Percentiles rank a stretch among this genome's conserved stretches.
Conservation (phyloP, 2,113 vertebrate species). For the Thomomys bottae region DNA sequence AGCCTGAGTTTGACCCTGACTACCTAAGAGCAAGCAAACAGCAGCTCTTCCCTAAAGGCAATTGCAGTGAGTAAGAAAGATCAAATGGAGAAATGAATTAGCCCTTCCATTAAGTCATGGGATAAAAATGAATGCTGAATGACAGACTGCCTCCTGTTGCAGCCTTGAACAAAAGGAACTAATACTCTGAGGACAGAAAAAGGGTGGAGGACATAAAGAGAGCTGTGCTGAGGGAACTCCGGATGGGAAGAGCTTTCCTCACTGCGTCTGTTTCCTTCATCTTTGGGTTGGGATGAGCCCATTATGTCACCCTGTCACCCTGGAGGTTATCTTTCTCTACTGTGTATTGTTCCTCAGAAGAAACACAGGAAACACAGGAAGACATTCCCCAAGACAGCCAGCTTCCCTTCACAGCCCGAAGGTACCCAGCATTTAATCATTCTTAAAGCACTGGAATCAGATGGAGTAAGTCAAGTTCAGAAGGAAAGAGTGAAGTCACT, state of each 20-base stretch:
- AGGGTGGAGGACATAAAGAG: neutral
- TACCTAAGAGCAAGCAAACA: neutral
- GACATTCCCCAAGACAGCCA: conserved; percentile 35
- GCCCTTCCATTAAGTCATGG: conserved; percentile 28
- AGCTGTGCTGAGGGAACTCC: neutral
- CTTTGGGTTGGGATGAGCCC: neutral
- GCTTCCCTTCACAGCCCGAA: conserved; percentile 40
- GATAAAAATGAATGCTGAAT: conserved; percentile 22
- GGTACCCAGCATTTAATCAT: neutral
- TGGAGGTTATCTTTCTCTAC: conserved; percentile 57
- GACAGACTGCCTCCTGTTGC: conserved; percentile 8
- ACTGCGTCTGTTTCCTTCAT: conserved; percentile 25
- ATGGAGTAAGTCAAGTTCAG: neutral
- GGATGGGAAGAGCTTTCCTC: neutral
- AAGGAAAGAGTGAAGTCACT: neutral
- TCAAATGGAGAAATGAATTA: neutral
- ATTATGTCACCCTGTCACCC: conserved; percentile 35
- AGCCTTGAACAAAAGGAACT: neutral
- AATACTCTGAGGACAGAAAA: neutral
- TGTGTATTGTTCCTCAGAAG: conserved; percentile 62
- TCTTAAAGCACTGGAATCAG: conserved; percentile 27
- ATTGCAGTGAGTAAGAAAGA: neutral
- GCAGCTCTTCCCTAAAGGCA: neutral
- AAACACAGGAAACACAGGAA: conserved; percentile 75
- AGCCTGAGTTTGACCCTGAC: neutral